A percentile compares a stretch with the other conserved stretches of the same genome.
These are phyloP conservation scores for Tetrao urogallus DNA, from an alignment of 2,113 vertebrate species.

Conservation along the genomic window DNA sequence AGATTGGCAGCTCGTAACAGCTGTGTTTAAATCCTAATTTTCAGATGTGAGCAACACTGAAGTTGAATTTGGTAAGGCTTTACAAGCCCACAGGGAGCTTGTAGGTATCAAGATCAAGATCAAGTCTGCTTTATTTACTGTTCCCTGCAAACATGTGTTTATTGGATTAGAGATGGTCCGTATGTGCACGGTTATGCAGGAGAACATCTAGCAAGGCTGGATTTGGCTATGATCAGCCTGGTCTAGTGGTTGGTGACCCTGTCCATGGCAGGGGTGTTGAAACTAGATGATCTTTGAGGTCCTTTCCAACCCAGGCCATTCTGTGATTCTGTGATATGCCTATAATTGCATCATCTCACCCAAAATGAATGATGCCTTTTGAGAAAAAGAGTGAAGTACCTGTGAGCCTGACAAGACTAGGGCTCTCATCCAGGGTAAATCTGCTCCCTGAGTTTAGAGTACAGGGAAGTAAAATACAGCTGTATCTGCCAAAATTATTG, in stretches of 20 bases:
- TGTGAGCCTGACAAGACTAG: neutral
- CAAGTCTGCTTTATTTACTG: neutral
- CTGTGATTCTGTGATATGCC: neutral
- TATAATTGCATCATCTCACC: neutral
- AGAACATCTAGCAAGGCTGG: neutral
- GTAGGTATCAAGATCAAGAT: neutral
- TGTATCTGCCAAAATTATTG: neutral
- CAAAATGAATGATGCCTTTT: neutral
- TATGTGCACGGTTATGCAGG: neutral
- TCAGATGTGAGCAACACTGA: neutral
- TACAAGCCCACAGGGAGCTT: neutral
- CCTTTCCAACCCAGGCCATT: no score
- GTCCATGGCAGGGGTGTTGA: no score
- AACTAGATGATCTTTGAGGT: no score
- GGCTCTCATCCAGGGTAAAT: accelerated
- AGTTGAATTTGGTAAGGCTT: neutral
- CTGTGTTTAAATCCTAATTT: neutral
- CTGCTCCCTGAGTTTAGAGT: neutral
- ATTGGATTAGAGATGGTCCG: neutral
- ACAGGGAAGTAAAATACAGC: accelerated
- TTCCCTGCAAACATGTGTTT: neutral
- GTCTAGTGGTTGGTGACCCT: no score
- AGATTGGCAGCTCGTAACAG: neutral
- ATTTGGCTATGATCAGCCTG: no score
- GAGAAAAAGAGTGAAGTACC: neutral